Conservation (phyloP, 2,113 vertebrate species). For the Pelecanus crispus region DNA sequence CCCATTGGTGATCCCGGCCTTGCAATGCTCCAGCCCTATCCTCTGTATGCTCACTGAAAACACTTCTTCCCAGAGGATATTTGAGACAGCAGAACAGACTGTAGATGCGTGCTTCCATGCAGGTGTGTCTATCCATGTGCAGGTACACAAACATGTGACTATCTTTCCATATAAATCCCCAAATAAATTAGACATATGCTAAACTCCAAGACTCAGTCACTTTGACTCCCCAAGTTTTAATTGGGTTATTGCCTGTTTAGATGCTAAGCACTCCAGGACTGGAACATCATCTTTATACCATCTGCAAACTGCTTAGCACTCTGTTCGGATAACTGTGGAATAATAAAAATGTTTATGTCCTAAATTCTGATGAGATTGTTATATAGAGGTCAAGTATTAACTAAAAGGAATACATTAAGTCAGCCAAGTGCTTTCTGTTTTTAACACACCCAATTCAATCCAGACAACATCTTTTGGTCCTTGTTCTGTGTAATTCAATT, state of each 20-base stretch:
- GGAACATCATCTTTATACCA: not conserved
- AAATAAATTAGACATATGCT: not conserved
- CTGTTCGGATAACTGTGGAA: not conserved
- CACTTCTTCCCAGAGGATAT: not conserved
- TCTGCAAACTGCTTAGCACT: not conserved
- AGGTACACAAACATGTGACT: not conserved
- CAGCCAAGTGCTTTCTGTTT: not conserved
- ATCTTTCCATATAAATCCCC: not conserved
- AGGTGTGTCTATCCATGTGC: not conserved
- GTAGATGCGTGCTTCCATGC: rapidly evolving
- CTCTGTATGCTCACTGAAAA: rapidly evolving
- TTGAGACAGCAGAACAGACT: not conserved
- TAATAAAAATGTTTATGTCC: not conserved
- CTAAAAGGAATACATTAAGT: not conserved
- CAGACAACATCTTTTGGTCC: not conserved
- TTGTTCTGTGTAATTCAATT: not conserved
- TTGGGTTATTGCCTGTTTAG: not conserved
- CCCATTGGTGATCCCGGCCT: not conserved
- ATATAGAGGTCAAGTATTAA: not conserved
- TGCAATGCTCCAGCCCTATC: not conserved
- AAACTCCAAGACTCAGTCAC: not conserved
- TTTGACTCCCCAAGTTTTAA: not conserved
- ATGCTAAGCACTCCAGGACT: not conserved
- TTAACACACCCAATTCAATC: not conserved
- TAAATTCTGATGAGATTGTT: not conserved